These are phyloP conservation scores for Drosophila insularis DNA, from an alignment of 1,140 invertebrate species.

Conservation along the genomic window DNA sequence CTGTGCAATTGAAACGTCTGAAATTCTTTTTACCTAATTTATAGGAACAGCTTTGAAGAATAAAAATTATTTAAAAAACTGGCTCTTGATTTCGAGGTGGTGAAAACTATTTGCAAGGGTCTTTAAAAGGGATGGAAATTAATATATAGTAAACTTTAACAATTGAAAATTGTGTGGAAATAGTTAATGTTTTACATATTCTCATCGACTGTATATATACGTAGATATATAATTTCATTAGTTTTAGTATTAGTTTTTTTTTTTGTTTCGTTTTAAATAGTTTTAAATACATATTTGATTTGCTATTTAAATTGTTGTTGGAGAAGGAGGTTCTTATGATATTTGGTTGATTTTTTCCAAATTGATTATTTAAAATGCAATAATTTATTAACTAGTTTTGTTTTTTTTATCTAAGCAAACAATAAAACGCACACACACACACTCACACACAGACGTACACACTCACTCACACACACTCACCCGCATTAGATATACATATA, in stretches of 20 bases:
- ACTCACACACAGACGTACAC: neutral
- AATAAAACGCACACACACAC: neutral
- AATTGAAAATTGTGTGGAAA: neutral
- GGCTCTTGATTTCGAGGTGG: neutral
- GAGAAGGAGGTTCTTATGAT: conserved; percentile 8
- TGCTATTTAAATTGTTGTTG: conserved; percentile 7
- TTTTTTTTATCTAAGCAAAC: conserved; percentile 8
- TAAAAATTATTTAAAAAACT: too few species aligned
- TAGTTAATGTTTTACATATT: conserved; percentile 8
- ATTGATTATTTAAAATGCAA: conserved; percentile 9
- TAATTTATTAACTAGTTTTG: conserved; percentile 2
- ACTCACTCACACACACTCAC: neutral
- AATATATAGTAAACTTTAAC: neutral
- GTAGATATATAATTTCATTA: conserved; percentile 11
- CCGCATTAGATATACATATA: neutral
- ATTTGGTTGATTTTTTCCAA: conserved; percentile 2
- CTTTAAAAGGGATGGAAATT: neutral
- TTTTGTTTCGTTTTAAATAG: conserved; percentile 9
- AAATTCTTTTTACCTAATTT: too few species aligned
- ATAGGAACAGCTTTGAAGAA: too few species aligned
- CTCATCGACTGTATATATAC: conserved; percentile 3
- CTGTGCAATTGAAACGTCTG: too few species aligned
- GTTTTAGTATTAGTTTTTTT: neutral
- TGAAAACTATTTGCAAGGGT: conserved; percentile 3
- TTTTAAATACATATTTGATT: conserved; percentile 51